Conservation (phyloP, 2,888 invertebrate genomes). For the Cheilosia grossa region DNA sequence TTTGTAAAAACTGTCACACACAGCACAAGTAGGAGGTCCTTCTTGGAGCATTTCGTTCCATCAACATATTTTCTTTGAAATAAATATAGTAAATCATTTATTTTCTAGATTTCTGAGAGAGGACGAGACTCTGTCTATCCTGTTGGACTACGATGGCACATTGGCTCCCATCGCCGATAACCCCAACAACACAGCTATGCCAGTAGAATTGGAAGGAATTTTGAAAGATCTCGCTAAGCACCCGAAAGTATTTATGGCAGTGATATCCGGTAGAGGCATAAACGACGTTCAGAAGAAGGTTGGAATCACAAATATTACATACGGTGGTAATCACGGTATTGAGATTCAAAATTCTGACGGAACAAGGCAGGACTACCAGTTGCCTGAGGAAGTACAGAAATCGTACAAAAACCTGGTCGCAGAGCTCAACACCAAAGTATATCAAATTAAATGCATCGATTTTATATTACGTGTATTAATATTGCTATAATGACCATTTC, state of each 20-base stretch:
- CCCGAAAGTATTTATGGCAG: slow-evolving; percentile 88
- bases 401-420: slow-evolving; percentile 86
- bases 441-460: not conserved
- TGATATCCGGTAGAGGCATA: slow-evolving; percentile 89
- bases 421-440: slow-evolving; percentile 85
- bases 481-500: not conserved
- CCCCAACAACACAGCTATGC: slow-evolving; percentile 88
- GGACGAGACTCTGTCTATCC: slow-evolving; percentile 86
- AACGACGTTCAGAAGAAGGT: slow-evolving; percentile 88
- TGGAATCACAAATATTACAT: slow-evolving; percentile 85
- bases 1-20: too few species aligned
- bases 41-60: too few species aligned
- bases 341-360: slow-evolving; percentile 90
- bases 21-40: too few species aligned
- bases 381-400: slow-evolving; percentile 87
- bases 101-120: slow-evolving; percentile 83
- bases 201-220: slow-evolving; percentile 87
- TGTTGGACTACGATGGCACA: slow-evolving; percentile 90
- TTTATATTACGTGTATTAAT: too few species aligned
- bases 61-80: too few species aligned
- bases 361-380: slow-evolving; percentile 88
- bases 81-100: too few species aligned
- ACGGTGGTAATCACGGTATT: slow-evolving; percentile 90
- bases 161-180: slow-evolving; percentile 89
- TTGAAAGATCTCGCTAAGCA: slow-evolving; percentile 87